Evolutionary conservation across 1,140 invertebrate species (phyloP), one percentile per base, ranked within the genome.

Genomic region (Pachypeltis micranthus): DNA sequence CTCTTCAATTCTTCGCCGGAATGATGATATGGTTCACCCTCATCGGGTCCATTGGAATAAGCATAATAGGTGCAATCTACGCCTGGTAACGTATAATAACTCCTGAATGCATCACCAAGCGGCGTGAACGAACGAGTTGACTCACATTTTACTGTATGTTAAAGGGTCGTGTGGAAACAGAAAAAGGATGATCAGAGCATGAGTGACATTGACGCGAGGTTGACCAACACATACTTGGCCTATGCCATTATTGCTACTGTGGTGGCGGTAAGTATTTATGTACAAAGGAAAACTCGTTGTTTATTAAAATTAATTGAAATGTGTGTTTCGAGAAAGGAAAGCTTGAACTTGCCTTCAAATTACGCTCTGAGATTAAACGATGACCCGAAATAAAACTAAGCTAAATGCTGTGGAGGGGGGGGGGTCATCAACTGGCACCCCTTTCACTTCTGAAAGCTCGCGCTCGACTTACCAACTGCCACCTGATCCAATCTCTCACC

Each of bases 21-120:
- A 70, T 83, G 55, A 75, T 90, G 21, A 81, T 90, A 59, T 89
- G 85, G 81, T 69, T 86, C 3, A 80, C 88, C 23, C 72, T 89
- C 7, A 70, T 80, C 28, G 76, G 81, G 1, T 77, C 81, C 10
- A 74, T 82, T 19, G 28, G 84, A 1, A 80, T 79, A 12, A 80
- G 80, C 47, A 72, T 85, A 27, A 78, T 73, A 65, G 80, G 78
- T 62, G 81, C 86, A 25, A 76, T 77, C 27, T 82, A 80, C 66
- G 73, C 89, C 31, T 91, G 88, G 88, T 85, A 78, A 79, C n/a
- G n/a, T n/a, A n/a, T n/a, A 72, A 44, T 62, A 16, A 44, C 39
- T 44, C 27, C 29, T 59, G 23, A 23, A 7, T 12, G 7, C 21
- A 23, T 54, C 23, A 39, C 7, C 23, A 12, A 54, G 23, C 10